A percentile compares a stretch with the other conserved stretches of the same genome.
phyloP scores from a whole-genome alignment of 2,113 vertebrate species.

The Centropristis striata region DNA sequence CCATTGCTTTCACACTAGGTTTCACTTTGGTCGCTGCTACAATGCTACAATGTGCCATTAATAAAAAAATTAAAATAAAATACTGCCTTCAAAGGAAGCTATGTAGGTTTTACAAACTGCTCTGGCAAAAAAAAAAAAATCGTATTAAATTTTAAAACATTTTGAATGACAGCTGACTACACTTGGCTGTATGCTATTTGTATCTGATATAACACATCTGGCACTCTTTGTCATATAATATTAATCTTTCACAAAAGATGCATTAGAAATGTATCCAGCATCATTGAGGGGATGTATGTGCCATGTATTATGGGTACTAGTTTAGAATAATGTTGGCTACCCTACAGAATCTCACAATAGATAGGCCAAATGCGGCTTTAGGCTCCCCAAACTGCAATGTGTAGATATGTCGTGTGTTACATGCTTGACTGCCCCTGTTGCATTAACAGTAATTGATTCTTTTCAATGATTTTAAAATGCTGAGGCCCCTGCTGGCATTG shows the following conservation, averaged over 20 bases:
- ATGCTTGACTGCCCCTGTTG: slow-evolving; percentile 84
- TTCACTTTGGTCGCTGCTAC: slow-evolving; percentile 30
- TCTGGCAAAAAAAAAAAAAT: too few relatives aligned
- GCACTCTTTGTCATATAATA: slow-evolving; percentile 43
- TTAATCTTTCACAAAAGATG: slow-evolving; percentile 66
- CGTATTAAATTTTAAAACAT: too few relatives aligned
- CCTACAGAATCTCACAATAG: slow-evolving; percentile 70
- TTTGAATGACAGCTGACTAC: slow-evolving; percentile 37
- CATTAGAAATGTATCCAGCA: slow-evolving; percentile 63
- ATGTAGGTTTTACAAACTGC: neutral
- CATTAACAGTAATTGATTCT: slow-evolving; percentile 89
- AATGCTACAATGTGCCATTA: neutral
- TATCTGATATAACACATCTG: slow-evolving; percentile 59
- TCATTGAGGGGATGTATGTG: slow-evolving; percentile 41
- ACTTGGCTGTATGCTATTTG: slow-evolving; percentile 23
- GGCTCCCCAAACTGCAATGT: slow-evolving; percentile 73
- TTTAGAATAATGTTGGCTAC: slow-evolving; percentile 69
- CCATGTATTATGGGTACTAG: slow-evolving; percentile 64
- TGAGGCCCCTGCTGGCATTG: slow-evolving; percentile 66
- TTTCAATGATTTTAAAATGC: slow-evolving; percentile 84
- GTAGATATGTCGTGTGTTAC: slow-evolving; percentile 85
- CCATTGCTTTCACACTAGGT: slow-evolving; percentile 17
- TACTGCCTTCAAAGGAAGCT: neutral
- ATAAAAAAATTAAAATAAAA: neutral
- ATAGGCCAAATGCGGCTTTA: slow-evolving; percentile 71